A percentile compares a stretch with the other conserved stretches of the same genome.
phyloP scores from a whole-genome alignment of 2,113 vertebrate species.

The Amazona guildingii region DNA sequence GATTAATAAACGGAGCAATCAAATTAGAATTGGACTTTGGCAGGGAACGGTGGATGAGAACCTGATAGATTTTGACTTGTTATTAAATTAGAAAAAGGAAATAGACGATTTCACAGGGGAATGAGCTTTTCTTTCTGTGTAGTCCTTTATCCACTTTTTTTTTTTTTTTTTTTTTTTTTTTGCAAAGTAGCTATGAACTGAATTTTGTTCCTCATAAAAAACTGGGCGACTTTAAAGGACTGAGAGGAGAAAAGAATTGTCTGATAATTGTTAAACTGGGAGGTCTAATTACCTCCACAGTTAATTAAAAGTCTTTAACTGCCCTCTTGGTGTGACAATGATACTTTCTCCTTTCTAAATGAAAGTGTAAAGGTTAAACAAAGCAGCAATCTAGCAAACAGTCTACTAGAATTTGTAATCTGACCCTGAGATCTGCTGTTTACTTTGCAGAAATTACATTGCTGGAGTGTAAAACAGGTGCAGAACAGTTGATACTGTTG shows the following conservation, averaged over 20 bases:
- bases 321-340: constrained; percentile 42
- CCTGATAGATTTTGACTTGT: constrained; percentile 50
- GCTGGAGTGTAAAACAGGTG: constrained; percentile 53
- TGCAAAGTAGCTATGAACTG: neutral
- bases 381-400: constrained; percentile 44
- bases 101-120: constrained; percentile 5
- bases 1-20: constrained; percentile 47
- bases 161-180: neutral
- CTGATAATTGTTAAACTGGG: constrained; percentile 50
- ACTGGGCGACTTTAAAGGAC: constrained; percentile 14
- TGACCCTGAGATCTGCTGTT: constrained; percentile 61
- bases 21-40: constrained; percentile 53
- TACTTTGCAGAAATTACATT: constrained; percentile 61
- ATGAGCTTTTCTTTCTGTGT: constrained; percentile 8
- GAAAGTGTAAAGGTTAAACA: constrained; percentile 58
- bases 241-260: constrained; percentile 47
- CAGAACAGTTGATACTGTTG: constrained; percentile 57
- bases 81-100: constrained; percentile 47
- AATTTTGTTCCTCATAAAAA: constrained; percentile 20
- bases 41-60: constrained; percentile 10
- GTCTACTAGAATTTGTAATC: constrained; percentile 63
- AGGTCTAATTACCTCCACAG: constrained; percentile 58
- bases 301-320: constrained; percentile 70
- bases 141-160: neutral
- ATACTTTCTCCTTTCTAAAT: constrained; percentile 57